Evolutionary conservation across 2,797 vertebrate species (phyloP), one percentile per base, ranked within the genome.

Genomic region (Coluber constrictor): DNA sequence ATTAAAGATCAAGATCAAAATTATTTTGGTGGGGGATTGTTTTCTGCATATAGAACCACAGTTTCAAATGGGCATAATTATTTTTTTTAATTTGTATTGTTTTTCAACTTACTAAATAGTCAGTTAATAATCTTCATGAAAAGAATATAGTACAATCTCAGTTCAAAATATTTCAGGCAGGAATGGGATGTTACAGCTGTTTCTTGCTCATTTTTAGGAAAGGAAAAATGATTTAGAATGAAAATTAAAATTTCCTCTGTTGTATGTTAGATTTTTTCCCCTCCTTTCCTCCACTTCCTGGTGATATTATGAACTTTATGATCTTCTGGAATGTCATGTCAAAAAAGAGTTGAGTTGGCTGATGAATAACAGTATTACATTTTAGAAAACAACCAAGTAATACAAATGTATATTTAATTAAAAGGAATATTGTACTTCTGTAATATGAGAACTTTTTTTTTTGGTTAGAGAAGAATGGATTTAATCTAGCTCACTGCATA

Each of bases 61-160:
- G 91, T 96, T 97, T 96, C 57, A 94, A 94, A 43, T 0, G 93
- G 94, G 88, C 96, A 88, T 95, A 93, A 94, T 95, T 97, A 60
- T 92, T 96, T 96, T 96, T 95, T 92, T 96, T 94, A 94, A 94
- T 95, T 97, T 97, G 94, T 97, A 96, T 95, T 95, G 93, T 94
- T 96, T 91, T n/a, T 93, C 93, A 97, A 88, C 95, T 92, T 94
- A 90, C 29, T 29, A 93, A 95, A 94, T 96, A 97, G 87, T 29
- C 66, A 87, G 94, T 96, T 96, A 83, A 96, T 91, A 94, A 95
- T 93, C 95, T 96, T 95, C 93, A 93, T 95, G 93, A 92, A 86
- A 47, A 91, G 92, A 91, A 91, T 95, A 9, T 94, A 87, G 57
- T 91, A 86, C 96, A 95, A 87, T 95, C 93, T 94, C 93, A 95